Evolutionary conservation across 1,140 invertebrate genomes (phyloP).

Genomic region (Yoshiicerus persimilis): DNA sequence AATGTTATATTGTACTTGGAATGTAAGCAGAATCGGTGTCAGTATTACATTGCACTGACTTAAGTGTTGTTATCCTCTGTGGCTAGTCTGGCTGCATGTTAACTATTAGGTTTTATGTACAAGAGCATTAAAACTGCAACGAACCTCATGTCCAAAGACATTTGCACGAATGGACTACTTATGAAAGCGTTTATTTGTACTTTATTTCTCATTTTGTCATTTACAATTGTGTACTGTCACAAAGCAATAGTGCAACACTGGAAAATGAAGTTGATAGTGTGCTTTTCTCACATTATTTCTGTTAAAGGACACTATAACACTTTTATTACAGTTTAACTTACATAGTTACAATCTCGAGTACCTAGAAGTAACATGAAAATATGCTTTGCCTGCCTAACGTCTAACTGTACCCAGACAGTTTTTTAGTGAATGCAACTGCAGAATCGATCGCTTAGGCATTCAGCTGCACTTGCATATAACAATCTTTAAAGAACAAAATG

Average conservation of each 20-base stretch:
- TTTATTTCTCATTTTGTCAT: too few relatives aligned
- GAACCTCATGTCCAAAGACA: too few relatives aligned
- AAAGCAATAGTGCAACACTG: not conserved
- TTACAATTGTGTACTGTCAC: too few relatives aligned
- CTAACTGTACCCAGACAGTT: not conserved
- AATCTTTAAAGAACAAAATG: not conserved
- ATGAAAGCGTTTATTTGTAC: too few relatives aligned
- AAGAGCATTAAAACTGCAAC: too few relatives aligned
- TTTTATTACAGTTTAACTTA: not conserved
- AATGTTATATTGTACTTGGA: too few relatives aligned
- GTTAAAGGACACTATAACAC: not conserved
- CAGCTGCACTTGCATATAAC: not conserved
- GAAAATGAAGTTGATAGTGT: not conserved
- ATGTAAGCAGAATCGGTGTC: too few relatives aligned
- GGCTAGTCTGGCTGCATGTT: too few relatives aligned
- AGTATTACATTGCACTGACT: too few relatives aligned
- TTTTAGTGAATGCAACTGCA: not conserved
- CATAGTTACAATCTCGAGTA: not conserved
- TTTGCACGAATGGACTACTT: too few relatives aligned
- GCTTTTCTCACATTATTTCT: not conserved
- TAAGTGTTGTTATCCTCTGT: too few relatives aligned
- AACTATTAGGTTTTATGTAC: too few relatives aligned
- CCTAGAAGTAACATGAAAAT: not conserved
- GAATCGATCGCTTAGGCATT: not conserved
- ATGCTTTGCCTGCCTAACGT: not conserved